Evolutionary conservation across 2,113 vertebrate genomes (phyloP).

Genomic region (Psephotus haematonotus): DNA sequence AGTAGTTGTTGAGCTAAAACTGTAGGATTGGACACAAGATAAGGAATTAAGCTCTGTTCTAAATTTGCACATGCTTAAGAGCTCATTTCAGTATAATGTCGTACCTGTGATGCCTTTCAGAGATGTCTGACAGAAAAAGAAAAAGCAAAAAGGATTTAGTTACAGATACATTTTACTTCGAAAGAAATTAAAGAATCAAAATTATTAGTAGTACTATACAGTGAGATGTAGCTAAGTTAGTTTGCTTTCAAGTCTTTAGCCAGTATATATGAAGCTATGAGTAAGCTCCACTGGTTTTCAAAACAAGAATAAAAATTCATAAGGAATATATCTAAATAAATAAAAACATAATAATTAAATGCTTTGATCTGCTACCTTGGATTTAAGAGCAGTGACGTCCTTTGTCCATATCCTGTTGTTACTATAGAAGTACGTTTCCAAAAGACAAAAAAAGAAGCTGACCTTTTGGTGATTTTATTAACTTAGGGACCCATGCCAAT

Average conservation of each 20-base stretch:
- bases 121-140: neutral
- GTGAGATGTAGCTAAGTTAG: neutral
- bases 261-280: neutral
- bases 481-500: slow-evolving; percentile 27
- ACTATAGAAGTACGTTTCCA: neutral
- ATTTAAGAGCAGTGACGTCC: neutral
- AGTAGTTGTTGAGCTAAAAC: neutral
- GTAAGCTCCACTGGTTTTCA: neutral
- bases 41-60: neutral
- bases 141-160: neutral
- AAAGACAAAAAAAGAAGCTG: neutral
- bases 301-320: neutral
- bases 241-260: neutral
- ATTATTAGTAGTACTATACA: neutral
- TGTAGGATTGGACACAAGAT: neutral
- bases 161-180: neutral
- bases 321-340: neutral
- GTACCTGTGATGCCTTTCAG: neutral
- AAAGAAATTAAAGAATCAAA: neutral
- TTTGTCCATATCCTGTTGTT: slow-evolving; percentile 6
- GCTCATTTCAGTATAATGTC: neutral
- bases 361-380: slow-evolving; percentile 11
- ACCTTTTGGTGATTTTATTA: slow-evolving; percentile 52
- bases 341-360: neutral
- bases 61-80: neutral